These are phyloP conservation scores for Perodicticus potto DNA, from an alignment of 2,797 vertebrate genomes.

Conservation along the genomic window DNA sequence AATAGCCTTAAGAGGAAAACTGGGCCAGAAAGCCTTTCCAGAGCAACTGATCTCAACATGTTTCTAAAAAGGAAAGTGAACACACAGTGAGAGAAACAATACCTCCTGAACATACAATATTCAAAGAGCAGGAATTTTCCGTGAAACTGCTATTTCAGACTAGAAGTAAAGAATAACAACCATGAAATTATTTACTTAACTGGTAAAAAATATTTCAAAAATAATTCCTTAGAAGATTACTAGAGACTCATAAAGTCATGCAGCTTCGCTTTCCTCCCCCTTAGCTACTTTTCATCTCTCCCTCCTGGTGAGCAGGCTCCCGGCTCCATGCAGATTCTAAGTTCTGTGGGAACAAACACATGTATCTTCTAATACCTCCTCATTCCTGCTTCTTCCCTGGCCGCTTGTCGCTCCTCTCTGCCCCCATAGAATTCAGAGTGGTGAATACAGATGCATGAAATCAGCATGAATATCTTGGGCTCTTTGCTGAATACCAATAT, in stretches of 20 bases:
- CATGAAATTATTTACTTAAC: not conserved
- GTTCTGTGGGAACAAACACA: not conserved
- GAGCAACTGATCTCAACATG: slow-evolving; percentile 61
- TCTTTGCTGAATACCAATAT: not conserved
- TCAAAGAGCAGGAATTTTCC: slow-evolving; percentile 37
- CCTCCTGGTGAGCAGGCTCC: not conserved
- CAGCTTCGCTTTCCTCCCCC: not conserved
- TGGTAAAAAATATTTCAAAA: not conserved
- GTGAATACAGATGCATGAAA: not conserved
- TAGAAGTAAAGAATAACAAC: not conserved
- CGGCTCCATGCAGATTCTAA: not conserved
- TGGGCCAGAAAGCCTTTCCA: slow-evolving; percentile 54
- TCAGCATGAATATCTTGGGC: not conserved
- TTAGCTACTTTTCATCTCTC: not conserved
- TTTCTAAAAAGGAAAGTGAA: slow-evolving; percentile 63
- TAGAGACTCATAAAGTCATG: not conserved
- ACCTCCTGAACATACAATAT: not conserved
- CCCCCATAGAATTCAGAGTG: not conserved
- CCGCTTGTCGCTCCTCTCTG: too few species aligned
- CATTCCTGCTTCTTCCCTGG: not conserved
- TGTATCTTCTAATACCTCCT: not conserved
- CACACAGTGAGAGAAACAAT: slow-evolving; percentile 51
- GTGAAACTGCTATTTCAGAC: slow-evolving; percentile 25
- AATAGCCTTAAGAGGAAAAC: slow-evolving; percentile 53
- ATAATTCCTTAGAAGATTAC: not conserved